A percentile compares a stretch with the other conserved stretches of the same genome.
These are phyloP conservation scores for Lycaon pictus DNA, from an alignment of 2,113 vertebrate species.

Conservation along the genomic window DNA sequence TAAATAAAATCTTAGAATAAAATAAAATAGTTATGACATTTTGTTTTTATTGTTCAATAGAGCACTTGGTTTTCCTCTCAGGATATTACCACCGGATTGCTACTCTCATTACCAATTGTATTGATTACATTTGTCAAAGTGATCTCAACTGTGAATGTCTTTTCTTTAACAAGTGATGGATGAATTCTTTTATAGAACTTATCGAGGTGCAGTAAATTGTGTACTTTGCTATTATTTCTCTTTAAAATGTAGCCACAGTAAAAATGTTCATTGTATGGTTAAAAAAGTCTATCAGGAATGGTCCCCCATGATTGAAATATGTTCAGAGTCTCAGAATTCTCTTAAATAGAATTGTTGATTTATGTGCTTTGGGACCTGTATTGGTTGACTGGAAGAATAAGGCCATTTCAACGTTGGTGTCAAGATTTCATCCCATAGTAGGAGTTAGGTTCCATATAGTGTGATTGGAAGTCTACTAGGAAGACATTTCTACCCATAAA, in stretches of 20 bases:
- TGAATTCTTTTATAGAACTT: neutral
- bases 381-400: neutral
- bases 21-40: neutral
- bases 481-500: neutral
- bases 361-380: neutral
- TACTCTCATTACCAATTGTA: neutral
- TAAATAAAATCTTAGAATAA: neutral
- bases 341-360: neutral
- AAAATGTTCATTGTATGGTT: neutral
- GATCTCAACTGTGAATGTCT: neutral
- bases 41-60: neutral
- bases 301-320: neutral
- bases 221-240: neutral
- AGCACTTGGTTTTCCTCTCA: neutral
- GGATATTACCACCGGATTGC: neutral
- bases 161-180: neutral
- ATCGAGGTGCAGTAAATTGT: neutral
- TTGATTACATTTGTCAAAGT: neutral
- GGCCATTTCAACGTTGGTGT: neutral
- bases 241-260: constrained; percentile 32
- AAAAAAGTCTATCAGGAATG: constrained; percentile 45
- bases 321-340: neutral
- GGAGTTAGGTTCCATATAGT: neutral
- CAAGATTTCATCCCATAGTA: neutral
- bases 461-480: neutral